Evolutionary conservation across 2,113 vertebrate species (phyloP).

Genomic region (Chloropsis cyanopogon): DNA sequence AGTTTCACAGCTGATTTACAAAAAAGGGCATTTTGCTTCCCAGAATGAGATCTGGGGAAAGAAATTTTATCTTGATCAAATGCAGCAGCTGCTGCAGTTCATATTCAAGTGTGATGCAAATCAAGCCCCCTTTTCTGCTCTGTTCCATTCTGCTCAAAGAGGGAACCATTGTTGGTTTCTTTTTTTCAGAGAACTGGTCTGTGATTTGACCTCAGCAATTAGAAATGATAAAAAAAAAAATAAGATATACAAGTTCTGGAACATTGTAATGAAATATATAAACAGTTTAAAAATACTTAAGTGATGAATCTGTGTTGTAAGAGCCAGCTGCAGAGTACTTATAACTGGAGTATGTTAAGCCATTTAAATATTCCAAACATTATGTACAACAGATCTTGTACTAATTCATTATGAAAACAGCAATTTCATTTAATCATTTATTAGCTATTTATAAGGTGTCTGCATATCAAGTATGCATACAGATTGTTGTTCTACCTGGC

Average conservation of each 20-base stretch:
- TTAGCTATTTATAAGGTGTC: slow-evolving; percentile 59
- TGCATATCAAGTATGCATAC: slow-evolving; percentile 19
- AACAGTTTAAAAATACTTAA: slow-evolving; percentile 43
- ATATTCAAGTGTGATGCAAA: slow-evolving; percentile 41
- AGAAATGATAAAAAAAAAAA: background rate
- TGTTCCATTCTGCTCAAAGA: background rate
- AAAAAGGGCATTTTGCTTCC: slow-evolving; percentile 42
- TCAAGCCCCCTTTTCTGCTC: background rate
- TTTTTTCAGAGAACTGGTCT: background rate
- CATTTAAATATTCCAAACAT: slow-evolving; percentile 41
- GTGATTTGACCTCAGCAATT: background rate
- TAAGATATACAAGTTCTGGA: background rate
- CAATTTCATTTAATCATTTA: slow-evolving; percentile 57
- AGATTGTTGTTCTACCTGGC: slow-evolving; percentile 34
- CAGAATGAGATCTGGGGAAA: slow-evolving; percentile 3
- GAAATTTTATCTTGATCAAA: slow-evolving; percentile 43
- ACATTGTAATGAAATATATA: background rate
- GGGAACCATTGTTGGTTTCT: background rate
- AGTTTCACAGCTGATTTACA: slow-evolving; percentile 7
- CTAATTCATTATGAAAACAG: slow-evolving; percentile 61
- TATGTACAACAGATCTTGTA: slow-evolving; percentile 29
- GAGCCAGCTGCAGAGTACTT: slow-evolving; percentile 40
- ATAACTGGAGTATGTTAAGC: slow-evolving; percentile 27
- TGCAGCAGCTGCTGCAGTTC: slow-evolving; percentile 35
- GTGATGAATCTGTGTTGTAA: slow-evolving; percentile 1